Percentiles rank a stretch among this genome's conserved stretches.
Conservation (phyloP, 2,888 invertebrate species). For the Prenolepis imparis region DNA sequence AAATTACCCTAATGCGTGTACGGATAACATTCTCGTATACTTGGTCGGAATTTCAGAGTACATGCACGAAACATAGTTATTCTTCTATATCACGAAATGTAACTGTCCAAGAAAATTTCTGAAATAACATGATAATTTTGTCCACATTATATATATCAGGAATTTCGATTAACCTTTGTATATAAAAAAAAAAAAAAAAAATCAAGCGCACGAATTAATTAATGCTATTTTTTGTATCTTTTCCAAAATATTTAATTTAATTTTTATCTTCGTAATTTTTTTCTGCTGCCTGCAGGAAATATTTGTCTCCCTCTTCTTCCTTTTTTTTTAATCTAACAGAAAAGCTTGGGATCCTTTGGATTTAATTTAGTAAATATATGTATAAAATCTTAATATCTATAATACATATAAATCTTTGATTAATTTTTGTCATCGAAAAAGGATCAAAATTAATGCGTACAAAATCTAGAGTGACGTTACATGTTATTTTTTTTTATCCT, state of each 20-base stretch:
- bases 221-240: not conserved
- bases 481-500: not conserved
- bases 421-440: not conserved
- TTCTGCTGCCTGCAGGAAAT: not conserved
- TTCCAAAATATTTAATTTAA: slow-evolving; percentile 1
- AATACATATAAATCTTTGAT: not conserved
- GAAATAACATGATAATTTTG: not conserved
- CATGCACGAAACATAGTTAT: slow-evolving; percentile 16
- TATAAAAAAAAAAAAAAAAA: not conserved
- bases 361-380: slow-evolving; percentile 33
- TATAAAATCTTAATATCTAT: not conserved
- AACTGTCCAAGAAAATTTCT: not conserved
- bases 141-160: not conserved
- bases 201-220: not conserved
- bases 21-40: slow-evolving; percentile 30
- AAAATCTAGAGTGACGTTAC: not conserved
- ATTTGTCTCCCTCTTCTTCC: not conserved
- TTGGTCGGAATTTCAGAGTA: slow-evolving; percentile 28
- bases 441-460: not conserved
- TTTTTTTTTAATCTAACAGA: slow-evolving; percentile 26
- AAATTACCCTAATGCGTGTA: slow-evolving; percentile 49
- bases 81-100: slow-evolving; percentile 18
- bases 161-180: not conserved
- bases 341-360: not conserved
- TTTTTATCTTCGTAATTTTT: slow-evolving; percentile 6